Percentiles rank a stretch among this genome's conserved stretches.
These are phyloP conservation scores for Sphenodon punctatus DNA, from an alignment of 2,797 vertebrate genomes.

Conservation along the genomic window DNA sequence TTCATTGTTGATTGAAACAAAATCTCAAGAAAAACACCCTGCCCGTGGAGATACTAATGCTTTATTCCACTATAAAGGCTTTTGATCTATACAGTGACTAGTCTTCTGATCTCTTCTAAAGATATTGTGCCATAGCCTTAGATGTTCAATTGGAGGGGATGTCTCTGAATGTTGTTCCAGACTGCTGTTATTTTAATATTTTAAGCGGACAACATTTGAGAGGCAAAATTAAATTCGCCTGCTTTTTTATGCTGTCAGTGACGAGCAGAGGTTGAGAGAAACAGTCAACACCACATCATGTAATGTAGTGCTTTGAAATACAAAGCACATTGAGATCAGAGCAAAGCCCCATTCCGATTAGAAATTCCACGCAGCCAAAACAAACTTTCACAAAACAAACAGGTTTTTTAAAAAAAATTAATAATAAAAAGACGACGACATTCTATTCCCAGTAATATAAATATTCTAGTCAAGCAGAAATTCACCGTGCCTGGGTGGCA, in stretches of 20 bases:
- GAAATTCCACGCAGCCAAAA: neutral
- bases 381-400: neutral
- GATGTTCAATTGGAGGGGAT: neutral
- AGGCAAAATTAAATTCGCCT: slow-evolving; percentile 52
- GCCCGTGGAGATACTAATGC: too few relatives aligned
- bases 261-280: slow-evolving; percentile 35
- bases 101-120: slow-evolving; percentile 26
- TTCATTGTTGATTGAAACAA: too few relatives aligned
- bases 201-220: slow-evolving; percentile 43
- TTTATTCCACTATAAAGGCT: slow-evolving; percentile 20
- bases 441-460: neutral
- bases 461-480: neutral
- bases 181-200: slow-evolving; percentile 36
- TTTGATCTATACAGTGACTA: neutral
- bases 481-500: neutral
- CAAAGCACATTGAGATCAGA: slow-evolving; percentile 33
- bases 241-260: slow-evolving; percentile 37
- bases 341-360: slow-evolving; percentile 20
- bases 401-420: rapidly evolving
- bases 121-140: neutral
- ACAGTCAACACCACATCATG: slow-evolving; percentile 34
- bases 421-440: neutral
- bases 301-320: slow-evolving; percentile 26
- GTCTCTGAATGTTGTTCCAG: neutral
- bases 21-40: too few relatives aligned